A percentile compares a stretch with the other conserved stretches of the same genome.
Conservation (phyloP, 2,888 invertebrate genomes). For the Idaea dimidiata region DNA sequence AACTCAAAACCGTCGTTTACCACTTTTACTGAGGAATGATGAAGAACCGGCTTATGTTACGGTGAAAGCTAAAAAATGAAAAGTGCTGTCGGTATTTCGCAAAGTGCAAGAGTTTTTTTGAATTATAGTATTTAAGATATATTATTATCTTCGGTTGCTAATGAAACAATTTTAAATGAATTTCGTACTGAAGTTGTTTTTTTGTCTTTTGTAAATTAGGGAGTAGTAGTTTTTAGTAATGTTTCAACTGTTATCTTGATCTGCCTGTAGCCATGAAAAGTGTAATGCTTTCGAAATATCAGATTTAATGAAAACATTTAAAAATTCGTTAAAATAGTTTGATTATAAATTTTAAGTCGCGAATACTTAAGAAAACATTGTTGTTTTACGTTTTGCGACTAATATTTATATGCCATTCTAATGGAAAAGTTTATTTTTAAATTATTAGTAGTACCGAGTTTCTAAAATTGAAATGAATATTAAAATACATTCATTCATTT, state of each 20-base stretch:
- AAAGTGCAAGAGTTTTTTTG: constrained; percentile 71
- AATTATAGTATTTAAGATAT: constrained; percentile 12
- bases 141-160: constrained; percentile 14
- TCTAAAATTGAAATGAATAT: too few relatives aligned
- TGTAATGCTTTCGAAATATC: too few relatives aligned
- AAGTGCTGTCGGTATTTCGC: constrained; percentile 73
- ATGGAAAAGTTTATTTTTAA: not conserved
- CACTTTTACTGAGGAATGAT: constrained; percentile 36
- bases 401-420: not conserved
- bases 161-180: not conserved
- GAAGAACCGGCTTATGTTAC: constrained; percentile 64
- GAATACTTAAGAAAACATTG: too few relatives aligned
- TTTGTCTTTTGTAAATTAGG: not conserved
- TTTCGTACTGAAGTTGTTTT: not conserved
- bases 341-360: too few relatives aligned
- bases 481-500: too few relatives aligned
- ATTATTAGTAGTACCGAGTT: too few relatives aligned
- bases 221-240: not conserved
- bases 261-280: too few relatives aligned
- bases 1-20: constrained; percentile 30
- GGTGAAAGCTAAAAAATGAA: constrained; percentile 67
- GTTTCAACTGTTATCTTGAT: not conserved
- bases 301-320: too few relatives aligned
- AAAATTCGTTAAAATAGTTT: too few relatives aligned
- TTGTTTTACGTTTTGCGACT: too few relatives aligned